Base-by-base conservation (phyloP, 1,140 invertebrate species). In the Myzus persicae region DNA sequence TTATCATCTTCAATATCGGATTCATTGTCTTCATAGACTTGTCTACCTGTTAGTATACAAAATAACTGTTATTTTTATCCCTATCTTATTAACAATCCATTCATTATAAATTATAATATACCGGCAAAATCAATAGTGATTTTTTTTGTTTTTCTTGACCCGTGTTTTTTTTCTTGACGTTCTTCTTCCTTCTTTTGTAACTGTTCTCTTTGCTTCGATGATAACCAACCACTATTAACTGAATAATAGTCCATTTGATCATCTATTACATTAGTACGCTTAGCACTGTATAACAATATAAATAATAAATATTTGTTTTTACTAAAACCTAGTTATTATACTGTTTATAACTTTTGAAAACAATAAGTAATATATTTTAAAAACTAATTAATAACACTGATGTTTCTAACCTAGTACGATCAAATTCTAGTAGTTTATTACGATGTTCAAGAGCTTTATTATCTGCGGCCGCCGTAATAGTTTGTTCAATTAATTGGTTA, bases 211-310 rank as follows among this genome's bases (percentile, higher is more conserved):
- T 99, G 97, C 24, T 96, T 95, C 26, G 97, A 95, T 84, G 96
- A 97, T 8, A 98, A 95, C 98, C 98, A 99, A 40, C 97, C 97
- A 94, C 97, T 97, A 95, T 97, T 97, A 14, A 97, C 95, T 94
- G 97, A 96, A 95, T 98, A 99, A 95, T 99, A 99, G 95, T 99
- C 99, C 94, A 97, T 97, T 95, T 99, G 98, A 95, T 99, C 99
- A 95, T 99, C 99, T 94, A 99, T 99, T 6, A 99, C 98, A 94
- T 97, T 97, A 0, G 98, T 99, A 94, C 98, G 96, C 93, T 97
- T 96, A 94, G 97, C 97, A 95, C 98, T 98, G 94, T 89, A 94
- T 38, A n/a, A n/a, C n/a, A n/a, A n/a, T 51, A 38, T 48, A 88
- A 51, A 88, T 42, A 18, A n/a, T 22, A 88, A n/a, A 36, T 88